Evolutionary conservation across 2,797 vertebrate species (phyloP), one percentile per base, ranked within the genome.

Genomic region (Eutrigla gurnardus): DNA sequence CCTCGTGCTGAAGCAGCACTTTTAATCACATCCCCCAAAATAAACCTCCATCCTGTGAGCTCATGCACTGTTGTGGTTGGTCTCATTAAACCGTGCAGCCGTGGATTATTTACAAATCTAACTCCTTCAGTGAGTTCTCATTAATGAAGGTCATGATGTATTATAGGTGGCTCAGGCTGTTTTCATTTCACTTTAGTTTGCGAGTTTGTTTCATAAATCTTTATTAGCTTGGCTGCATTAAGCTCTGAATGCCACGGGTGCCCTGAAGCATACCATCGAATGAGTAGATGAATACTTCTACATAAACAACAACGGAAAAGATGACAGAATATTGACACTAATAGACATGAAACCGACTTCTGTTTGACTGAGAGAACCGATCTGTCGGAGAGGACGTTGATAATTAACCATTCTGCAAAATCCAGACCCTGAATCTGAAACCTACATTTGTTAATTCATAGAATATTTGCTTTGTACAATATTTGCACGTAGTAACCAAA

Each of bases 1-100:
- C 47, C 61, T 47, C 59, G 60, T 82, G 87, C 88, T 88, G 88
- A 91, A 67, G 72, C 83, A 79, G 85, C 85, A 80, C 58, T 86
- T 89, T 87, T 75, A 54, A 72, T 81, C 58, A 68, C 4, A 43
- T 67, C 77, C 78, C 75, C 83, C 45, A 77, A 92, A 90, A 90
- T 86, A 91, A 86, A 86, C 70, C 47, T 78, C 52, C 40, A 2
- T 83, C 78, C 68, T 74, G 49, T 86, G 88, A 91, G 71, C 83
- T 90, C 87, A 89, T 75, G 82, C 80, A 69, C 82, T 72, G 54
- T 75, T 65, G 73, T 63, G 85, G 80, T 79, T 62, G 37, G 61
- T 49, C 78, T 78, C 84, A 87, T 93, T 84, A 87, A 92, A 88
- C 75, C 36, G 7, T 76, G 69, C 55, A 78, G 58, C 70, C 37